These are phyloP conservation scores for Equus przewalskii DNA, from an alignment of 2,113 vertebrate genomes.

Conservation along the genomic window DNA sequence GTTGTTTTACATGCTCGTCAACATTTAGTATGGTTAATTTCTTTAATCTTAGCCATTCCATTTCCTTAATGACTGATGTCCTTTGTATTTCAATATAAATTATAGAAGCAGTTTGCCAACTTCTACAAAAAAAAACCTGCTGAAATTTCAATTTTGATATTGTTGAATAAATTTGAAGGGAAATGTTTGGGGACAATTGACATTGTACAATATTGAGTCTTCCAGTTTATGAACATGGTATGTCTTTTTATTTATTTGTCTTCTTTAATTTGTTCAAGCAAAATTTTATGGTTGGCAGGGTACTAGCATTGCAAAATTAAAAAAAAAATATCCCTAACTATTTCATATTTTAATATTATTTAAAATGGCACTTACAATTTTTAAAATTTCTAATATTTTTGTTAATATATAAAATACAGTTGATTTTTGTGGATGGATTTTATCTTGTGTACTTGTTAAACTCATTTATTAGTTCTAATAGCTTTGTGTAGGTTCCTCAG, in stretches of 20 bases:
- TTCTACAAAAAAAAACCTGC: not conserved
- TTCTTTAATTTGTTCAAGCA: not conserved
- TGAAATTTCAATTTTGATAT: not conserved
- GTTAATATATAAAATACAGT: not conserved
- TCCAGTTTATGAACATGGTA: not conserved
- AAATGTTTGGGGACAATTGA: not conserved
- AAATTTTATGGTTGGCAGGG: not conserved
- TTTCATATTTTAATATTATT: not conserved
- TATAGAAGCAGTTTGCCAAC: not conserved
- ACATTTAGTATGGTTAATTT: not conserved
- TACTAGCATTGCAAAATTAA: not conserved
- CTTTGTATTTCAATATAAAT: not conserved
- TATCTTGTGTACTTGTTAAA: not conserved
- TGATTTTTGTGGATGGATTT: not conserved
- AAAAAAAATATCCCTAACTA: not conserved
- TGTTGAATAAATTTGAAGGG: not conserved
- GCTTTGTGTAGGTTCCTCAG: not conserved
- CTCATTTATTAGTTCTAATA: not conserved
- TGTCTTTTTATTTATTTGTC: not conserved
- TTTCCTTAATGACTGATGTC: not conserved
- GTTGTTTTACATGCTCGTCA: not conserved
- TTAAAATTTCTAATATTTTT: not conserved
- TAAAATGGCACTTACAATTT: not conserved
- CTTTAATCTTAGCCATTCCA: not conserved
- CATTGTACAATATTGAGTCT: not conserved